Evolutionary conservation across 1,140 invertebrate genomes (phyloP).

Genomic region (Charaxes varanes): DNA sequence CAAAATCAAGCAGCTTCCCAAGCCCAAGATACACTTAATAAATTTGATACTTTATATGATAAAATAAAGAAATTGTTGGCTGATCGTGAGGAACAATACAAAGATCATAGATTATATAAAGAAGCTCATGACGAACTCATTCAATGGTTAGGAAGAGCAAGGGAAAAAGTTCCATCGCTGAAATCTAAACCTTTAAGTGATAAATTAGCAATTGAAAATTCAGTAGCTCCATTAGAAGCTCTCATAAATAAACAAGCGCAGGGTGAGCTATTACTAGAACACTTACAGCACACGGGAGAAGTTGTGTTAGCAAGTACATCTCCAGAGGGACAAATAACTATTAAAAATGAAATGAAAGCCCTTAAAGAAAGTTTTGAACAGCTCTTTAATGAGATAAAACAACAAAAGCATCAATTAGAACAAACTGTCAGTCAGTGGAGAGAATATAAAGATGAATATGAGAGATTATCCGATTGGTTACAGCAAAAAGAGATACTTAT

Average conservation of each 20-base stretch:
- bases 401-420: conserved; percentile 90
- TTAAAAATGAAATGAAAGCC: conserved; percentile 89
- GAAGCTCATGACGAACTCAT: conserved; percentile 92
- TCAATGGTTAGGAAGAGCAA: conserved; percentile 87
- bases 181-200: conserved; percentile 90
- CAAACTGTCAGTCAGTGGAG: conserved; percentile 88
- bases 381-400: conserved; percentile 89
- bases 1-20: conserved; percentile 87
- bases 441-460: conserved; percentile 94
- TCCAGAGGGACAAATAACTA: conserved; percentile 83
- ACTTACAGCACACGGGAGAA: conserved; percentile 88
- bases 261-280: conserved; percentile 90
- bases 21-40: conserved; percentile 88
- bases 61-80: conserved; percentile 83
- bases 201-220: conserved; percentile 90
- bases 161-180: conserved; percentile 91
- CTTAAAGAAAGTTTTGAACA: conserved; percentile 89
- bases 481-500: conserved; percentile 94
- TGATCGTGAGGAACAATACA: conserved; percentile 89
- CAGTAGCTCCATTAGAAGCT: conserved; percentile 88
- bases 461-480: conserved; percentile 93
- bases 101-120: conserved; percentile 91
- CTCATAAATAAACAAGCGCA: conserved; percentile 92
- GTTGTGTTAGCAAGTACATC: conserved; percentile 90
- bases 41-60: conserved; percentile 83